These are phyloP conservation scores for Neotoma lepida DNA, from an alignment of 2,113 vertebrate genomes.

Conservation along the genomic window DNA sequence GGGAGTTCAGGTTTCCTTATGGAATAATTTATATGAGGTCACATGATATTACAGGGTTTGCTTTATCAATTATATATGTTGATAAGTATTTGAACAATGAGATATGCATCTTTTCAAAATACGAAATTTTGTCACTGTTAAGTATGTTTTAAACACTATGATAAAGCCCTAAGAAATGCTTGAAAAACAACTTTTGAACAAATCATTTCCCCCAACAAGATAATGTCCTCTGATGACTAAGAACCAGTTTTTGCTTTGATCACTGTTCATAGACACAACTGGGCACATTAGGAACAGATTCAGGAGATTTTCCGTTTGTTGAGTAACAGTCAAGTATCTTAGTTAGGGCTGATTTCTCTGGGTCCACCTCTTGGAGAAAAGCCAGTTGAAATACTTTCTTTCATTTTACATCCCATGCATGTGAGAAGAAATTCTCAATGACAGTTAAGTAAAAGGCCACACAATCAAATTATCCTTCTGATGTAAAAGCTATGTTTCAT, in stretches of 20 bases:
- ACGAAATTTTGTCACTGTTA: neutral
- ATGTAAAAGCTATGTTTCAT: neutral
- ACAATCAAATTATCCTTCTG: neutral
- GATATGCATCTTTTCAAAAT: slow-evolving; percentile 16
- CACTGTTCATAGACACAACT: neutral
- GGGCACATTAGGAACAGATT: neutral
- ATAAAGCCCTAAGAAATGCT: neutral
- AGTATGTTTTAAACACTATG: neutral
- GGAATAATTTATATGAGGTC: neutral
- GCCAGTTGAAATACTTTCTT: neutral
- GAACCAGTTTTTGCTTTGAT: neutral
- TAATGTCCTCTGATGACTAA: neutral
- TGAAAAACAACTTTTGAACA: neutral
- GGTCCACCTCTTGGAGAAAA: neutral
- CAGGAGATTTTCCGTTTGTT: slow-evolving; percentile 4
- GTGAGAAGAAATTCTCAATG: neutral
- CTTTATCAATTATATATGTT: neutral
- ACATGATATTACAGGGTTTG: neutral
- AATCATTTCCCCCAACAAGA: neutral
- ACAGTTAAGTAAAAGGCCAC: neutral
- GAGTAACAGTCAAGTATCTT: neutral
- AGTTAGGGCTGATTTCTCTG: neutral
- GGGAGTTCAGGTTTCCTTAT: neutral
- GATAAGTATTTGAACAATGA: neutral
- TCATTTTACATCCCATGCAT: neutral